Conservation (phyloP, 2,797 vertebrate genomes). For the Aldrovandia affinis region DNA sequence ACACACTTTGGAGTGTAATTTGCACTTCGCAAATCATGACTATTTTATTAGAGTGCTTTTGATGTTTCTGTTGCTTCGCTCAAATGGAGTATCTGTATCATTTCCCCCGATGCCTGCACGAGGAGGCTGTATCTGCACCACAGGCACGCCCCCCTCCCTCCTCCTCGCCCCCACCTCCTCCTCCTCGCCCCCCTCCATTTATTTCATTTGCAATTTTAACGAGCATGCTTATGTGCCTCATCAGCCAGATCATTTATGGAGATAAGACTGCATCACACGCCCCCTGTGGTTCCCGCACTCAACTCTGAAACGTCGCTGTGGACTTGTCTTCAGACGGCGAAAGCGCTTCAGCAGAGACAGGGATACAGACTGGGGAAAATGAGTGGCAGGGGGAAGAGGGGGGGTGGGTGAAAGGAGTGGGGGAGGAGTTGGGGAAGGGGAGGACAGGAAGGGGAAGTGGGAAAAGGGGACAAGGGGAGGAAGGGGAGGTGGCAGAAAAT, state of each 20-base stretch:
- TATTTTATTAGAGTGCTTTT: conserved; percentile 74
- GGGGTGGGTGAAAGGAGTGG: conserved; percentile 25
- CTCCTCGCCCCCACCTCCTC: conserved; percentile 25
- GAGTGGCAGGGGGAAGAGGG: conserved; percentile 13
- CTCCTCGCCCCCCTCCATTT: conserved; percentile 42
- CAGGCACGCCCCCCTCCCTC: conserved; percentile 28
- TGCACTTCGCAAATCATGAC: conserved; percentile 61
- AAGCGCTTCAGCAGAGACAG: conserved; percentile 20
- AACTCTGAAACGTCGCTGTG: conserved; percentile 31
- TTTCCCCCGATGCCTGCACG: conserved; percentile 64
- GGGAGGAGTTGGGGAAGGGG: conserved; percentile 21
- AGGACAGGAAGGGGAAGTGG: not conserved
- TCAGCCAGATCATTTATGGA: conserved; percentile 78
- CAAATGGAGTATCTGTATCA: conserved; percentile 72
- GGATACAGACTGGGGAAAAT: not conserved
- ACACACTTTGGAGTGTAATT: conserved; percentile 67
- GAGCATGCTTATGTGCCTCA: conserved; percentile 67
- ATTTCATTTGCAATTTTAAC: conserved; percentile 75
- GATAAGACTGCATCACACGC: conserved; percentile 64
- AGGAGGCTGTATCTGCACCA: conserved; percentile 58
- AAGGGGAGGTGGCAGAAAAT: not conserved
- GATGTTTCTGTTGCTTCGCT: conserved; percentile 67
- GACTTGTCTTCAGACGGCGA: conserved; percentile 46
- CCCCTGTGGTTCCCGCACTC: conserved; percentile 56
- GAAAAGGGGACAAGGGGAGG: conserved; percentile 21